Conservation (phyloP, 2,888 invertebrate genomes). For the Troides helena region DNA sequence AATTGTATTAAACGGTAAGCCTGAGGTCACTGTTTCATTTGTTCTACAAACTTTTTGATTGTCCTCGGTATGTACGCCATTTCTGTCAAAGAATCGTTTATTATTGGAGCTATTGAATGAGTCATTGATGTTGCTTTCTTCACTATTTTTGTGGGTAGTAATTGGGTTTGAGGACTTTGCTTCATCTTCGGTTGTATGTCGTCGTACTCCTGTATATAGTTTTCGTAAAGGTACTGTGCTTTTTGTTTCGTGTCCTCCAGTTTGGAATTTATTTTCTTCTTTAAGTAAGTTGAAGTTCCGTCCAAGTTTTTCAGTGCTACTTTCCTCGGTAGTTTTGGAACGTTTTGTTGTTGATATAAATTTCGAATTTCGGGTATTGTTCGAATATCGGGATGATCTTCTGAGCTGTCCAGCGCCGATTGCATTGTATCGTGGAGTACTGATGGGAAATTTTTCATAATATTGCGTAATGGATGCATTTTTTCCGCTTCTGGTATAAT, state of each 20-base stretch:
- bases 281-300: constrained; percentile 46
- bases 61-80: constrained; percentile 66
- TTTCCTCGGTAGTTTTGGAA: constrained; percentile 42
- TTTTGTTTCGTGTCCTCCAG: constrained; percentile 64
- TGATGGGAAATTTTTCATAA: constrained; percentile 65
- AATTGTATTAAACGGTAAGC: constrained; percentile 32
- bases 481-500: constrained; percentile 60
- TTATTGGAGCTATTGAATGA: constrained; percentile 59
- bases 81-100: constrained; percentile 66
- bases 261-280: constrained; percentile 56
- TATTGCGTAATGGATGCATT: constrained; percentile 56
- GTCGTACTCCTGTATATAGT: constrained; percentile 64
- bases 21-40: constrained; percentile 58
- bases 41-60: constrained; percentile 63
- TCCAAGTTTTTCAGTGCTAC: constrained; percentile 44
- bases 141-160: constrained; percentile 54
- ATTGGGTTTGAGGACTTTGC: constrained; percentile 48
- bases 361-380: constrained; percentile 43
- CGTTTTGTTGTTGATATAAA: constrained; percentile 38
- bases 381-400: constrained; percentile 50
- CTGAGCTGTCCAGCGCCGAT: constrained; percentile 55
- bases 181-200: constrained; percentile 52
- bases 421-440: constrained; percentile 70
- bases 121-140: constrained; percentile 60
- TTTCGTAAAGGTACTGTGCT: constrained; percentile 63